Percentiles rank a stretch among this genome's conserved stretches.
These are phyloP conservation scores for Harpagifer antarcticus DNA, from an alignment of 2,797 vertebrate species.

Conservation along the genomic window DNA sequence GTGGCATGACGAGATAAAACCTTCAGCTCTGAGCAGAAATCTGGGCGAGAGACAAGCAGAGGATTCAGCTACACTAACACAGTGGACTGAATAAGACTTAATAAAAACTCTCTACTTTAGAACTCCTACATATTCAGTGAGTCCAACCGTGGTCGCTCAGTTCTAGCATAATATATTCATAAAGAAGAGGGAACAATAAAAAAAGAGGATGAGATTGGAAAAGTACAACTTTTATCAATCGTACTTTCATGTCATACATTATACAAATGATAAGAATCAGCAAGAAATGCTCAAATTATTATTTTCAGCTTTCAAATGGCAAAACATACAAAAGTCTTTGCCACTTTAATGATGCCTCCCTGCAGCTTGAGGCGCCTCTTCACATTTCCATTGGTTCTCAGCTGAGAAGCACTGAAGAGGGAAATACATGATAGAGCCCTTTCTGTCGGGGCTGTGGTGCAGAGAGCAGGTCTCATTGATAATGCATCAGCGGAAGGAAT, in stretches of 20 bases:
- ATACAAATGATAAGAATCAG: neutral
- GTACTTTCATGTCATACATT: neutral
- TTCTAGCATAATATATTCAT: conserved; percentile 23
- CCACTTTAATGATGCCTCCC: conserved; percentile 16
- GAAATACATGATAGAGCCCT: conserved; percentile 63
- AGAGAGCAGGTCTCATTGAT: conserved; percentile 79
- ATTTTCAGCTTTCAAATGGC: neutral
- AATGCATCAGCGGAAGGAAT: conserved; percentile 81
- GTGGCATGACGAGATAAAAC: conserved; percentile 69
- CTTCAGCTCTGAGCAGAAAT: conserved; percentile 54
- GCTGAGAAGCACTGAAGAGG: conserved; percentile 52
- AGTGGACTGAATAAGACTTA: conserved; percentile 53
- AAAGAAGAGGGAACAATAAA: conserved; percentile 16
- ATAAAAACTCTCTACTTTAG: conserved; percentile 46
- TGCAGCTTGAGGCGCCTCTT: conserved; percentile 58
- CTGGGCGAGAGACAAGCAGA: conserved; percentile 46
- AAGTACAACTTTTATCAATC: conserved; percentile 10
- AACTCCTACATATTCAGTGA: conserved; percentile 52
- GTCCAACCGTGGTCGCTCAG: conserved; percentile 16
- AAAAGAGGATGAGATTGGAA: conserved; percentile 9
- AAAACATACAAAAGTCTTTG: conserved; percentile 1
- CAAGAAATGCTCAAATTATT: neutral
- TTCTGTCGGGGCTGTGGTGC: conserved; percentile 63
- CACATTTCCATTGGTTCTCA: conserved; percentile 56
- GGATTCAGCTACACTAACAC: conserved; percentile 61